Conservation (phyloP, 2,888 invertebrate species). For the Nemapogon koenigi region DNA sequence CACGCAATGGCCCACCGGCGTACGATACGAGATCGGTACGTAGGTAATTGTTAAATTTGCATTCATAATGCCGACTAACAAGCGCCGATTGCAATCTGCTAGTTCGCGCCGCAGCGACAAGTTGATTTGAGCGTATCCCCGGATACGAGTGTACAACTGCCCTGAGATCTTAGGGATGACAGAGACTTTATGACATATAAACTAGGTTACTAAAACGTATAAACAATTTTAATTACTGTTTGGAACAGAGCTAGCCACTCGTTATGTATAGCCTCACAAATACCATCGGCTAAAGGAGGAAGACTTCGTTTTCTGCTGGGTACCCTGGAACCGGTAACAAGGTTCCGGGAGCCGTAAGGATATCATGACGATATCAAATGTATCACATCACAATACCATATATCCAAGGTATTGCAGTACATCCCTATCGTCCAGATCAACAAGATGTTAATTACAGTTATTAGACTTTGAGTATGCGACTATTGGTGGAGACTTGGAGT, state of each 20-base stretch:
- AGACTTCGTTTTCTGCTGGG: too few species aligned
- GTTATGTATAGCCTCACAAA: too few species aligned
- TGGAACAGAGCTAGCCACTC: too few species aligned
- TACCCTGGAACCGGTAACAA: too few species aligned
- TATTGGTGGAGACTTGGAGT: background rate
- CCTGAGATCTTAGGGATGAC: conserved; percentile 23
- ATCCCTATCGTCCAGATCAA: conserved; percentile 27
- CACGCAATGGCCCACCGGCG: conserved; percentile 28
- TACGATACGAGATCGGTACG: conserved; percentile 24
- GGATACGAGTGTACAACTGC: conserved; percentile 20
- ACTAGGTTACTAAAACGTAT: background rate
- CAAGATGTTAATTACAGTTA: conserved; percentile 48
- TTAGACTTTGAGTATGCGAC: conserved; percentile 32
- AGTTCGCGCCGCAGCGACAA: conserved; percentile 46
- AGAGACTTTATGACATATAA: too few species aligned
- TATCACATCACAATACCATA: conserved; percentile 13
- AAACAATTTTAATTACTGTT: background rate
- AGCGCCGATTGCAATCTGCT: conserved; percentile 47
- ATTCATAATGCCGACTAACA: conserved; percentile 52
- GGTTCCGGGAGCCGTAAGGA: too few species aligned
- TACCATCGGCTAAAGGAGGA: too few species aligned
- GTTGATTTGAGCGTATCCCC: conserved; percentile 35
- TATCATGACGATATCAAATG: too few species aligned
- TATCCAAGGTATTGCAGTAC: conserved; percentile 15
- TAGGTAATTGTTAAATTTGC: conserved; percentile 49